A percentile compares a stretch with the other conserved stretches of the same genome.
phyloP scores from a whole-genome alignment of 2,797 vertebrate genomes.

The Nyctibius grandis region DNA sequence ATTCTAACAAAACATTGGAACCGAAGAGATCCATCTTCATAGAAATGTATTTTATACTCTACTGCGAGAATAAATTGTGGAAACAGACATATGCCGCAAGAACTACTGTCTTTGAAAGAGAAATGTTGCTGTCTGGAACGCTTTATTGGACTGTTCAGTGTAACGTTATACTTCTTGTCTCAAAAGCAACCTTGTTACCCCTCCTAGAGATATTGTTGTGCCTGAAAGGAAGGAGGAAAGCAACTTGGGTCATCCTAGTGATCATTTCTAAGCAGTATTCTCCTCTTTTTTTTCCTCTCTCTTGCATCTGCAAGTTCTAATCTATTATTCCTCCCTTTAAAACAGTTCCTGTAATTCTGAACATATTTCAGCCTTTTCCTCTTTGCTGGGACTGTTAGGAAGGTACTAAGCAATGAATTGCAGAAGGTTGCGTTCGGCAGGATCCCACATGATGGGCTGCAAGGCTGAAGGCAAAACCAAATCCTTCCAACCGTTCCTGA shows the following conservation, averaged over 20 bases:
- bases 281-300: neutral
- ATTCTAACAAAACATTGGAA: neutral
- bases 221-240: neutral
- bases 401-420: neutral
- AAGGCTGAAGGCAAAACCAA: neutral
- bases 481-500: neutral
- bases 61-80: conserved; percentile 1
- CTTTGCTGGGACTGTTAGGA: neutral
- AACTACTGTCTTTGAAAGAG: neutral
- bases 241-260: neutral
- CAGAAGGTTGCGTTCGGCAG: neutral
- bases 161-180: neutral
- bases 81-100: neutral
- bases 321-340: conserved; percentile 24
- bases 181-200: neutral
- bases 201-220: neutral
- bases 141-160: neutral
- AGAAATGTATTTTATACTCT: neutral
- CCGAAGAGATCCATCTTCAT: neutral
- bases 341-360: conserved; percentile 22
- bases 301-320: neutral
- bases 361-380: neutral
- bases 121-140: neutral
- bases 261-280: conserved; percentile 24
- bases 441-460: neutral